Base-by-base conservation (phyloP, 2,113 vertebrate species). In the Ondatra zibethicus region DNA sequence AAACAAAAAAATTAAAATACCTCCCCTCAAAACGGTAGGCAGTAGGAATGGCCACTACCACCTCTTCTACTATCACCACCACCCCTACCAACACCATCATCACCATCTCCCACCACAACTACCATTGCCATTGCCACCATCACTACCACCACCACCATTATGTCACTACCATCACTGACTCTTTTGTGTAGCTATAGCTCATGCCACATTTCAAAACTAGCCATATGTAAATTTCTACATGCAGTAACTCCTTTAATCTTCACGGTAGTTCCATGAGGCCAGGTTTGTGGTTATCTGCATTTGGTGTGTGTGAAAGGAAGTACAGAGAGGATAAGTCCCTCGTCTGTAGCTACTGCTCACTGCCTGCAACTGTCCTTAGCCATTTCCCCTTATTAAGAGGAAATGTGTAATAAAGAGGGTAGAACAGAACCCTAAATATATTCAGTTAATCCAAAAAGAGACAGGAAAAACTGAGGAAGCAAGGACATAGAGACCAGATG, bases 71-170 rank as follows among this genome's bases (percentile, higher is more conserved):
- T 42, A 36, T 7, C 45, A 36, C 47, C 31, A 14, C 31, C 45
- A 17, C 14, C 47, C 52, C 47, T 7, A 21, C 9, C 31, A 33
- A 16, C 47, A 80, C 16, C 21, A n/a, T n/a, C 39, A 76, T 2
- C 23, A 29, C 39, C 45, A 17, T 7, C 14, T 17, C 14, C 27
- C 27, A 50, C 11, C 4, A 14, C 75, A 42, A 27, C 13, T 14
- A 33, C 7, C 47, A 19, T 14, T 27, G 4, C 29, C 7, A 50
- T 0, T 2, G 1, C 39, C 2, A 47, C 21, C 39, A 29, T 5
- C 16, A n/a, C 3, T 4, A 42, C 4, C 8, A 33, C 3, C 76
- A 50, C 66, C 33, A 36, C 6, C 36, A 72, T 65, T 25, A 36
- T 14, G 84, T 1, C 3, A 84, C 5, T 11, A 47, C 12, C 12